phyloP scores from a whole-genome alignment of 2,113 vertebrate genomes.

The Hemichromis elongatus region DNA sequence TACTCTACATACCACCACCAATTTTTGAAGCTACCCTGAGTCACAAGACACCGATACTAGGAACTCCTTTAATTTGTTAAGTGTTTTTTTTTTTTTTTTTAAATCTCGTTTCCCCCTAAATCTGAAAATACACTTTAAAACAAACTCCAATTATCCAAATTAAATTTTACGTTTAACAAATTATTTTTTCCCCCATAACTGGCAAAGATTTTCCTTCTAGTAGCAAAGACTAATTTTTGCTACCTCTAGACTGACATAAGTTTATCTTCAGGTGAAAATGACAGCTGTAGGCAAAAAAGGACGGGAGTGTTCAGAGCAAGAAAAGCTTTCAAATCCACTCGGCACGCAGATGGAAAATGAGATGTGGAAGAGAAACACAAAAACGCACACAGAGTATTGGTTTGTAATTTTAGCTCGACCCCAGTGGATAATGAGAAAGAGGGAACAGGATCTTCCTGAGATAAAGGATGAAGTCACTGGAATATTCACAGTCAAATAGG shows the following conservation, averaged over 20 bases:
- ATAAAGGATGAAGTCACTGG: constrained; percentile 40
- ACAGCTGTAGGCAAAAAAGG: not conserved
- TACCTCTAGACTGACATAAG: not conserved
- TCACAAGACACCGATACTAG: not conserved
- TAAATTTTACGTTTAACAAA: not conserved
- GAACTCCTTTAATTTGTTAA: not conserved
- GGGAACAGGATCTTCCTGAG: constrained; percentile 56
- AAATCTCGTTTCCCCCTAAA: accelerated
- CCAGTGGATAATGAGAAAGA: constrained; percentile 36
- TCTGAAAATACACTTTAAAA: not conserved
- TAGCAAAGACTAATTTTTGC: not conserved
- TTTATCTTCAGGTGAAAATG: not conserved
- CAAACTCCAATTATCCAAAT: not conserved
- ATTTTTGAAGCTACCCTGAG: not conserved
- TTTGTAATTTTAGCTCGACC: constrained; percentile 68
- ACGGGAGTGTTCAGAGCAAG: not conserved
- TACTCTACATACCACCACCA: not conserved
- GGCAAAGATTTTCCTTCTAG: not conserved
- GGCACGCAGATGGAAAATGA: constrained; percentile 5
- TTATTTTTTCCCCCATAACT: not conserved
- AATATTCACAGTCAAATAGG: not conserved
- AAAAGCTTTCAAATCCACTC: not conserved
- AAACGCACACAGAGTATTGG: not conserved
- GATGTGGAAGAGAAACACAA: constrained; percentile 9
- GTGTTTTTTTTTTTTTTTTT: not conserved